Evolutionary conservation across 2,888 invertebrate species (phyloP), one percentile per base, ranked within the genome.

Genomic region (Chrysina gloriosa): DNA sequence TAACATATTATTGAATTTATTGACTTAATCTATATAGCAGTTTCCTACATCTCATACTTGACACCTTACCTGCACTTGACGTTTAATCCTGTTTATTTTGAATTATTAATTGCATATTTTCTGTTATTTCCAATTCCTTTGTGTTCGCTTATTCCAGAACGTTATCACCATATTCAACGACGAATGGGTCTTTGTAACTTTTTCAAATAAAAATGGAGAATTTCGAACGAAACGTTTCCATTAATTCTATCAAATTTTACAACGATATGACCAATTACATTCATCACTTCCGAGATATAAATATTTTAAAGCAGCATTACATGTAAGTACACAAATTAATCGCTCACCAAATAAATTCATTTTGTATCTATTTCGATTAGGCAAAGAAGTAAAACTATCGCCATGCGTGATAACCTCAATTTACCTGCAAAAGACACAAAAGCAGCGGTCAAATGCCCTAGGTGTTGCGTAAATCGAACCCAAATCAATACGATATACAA

Each of bases 401-500:
- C 73, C 70, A 65, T 65, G 65, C 69, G 63, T 52, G 34, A 69
- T 2, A 68, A 69, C 7, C 58, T 72, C 6, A 23, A 68, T 42
- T 29, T 74, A 16, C 71, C 72, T 9, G 45, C 67, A 14, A 71
- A 71, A 48, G 54, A 69, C 31, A 64, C 63, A n/a, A 73, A 71
- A 42, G 4, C 47, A 1, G 56, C 68, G 27, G 56, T 65, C 3
- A 70, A 71, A 56, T 77, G 77, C 66, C 71, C 73, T 19, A 70
- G 70, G 27, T 77, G 78, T 66, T 75, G 75, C 52, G 68, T 76
- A 42, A 71, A 71, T 31, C 71, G 73, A 29, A 14, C 48, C 0
- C 71, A 72, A 11, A 69, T 69, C 9, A 64, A 54, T 23, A 65
- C 75, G 4, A 52, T 67, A 11, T 73, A 64, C 67, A 45, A 56